phyloP scores from a whole-genome alignment of 1,140 invertebrate genomes.

The Drosophila parabipectinata region DNA sequence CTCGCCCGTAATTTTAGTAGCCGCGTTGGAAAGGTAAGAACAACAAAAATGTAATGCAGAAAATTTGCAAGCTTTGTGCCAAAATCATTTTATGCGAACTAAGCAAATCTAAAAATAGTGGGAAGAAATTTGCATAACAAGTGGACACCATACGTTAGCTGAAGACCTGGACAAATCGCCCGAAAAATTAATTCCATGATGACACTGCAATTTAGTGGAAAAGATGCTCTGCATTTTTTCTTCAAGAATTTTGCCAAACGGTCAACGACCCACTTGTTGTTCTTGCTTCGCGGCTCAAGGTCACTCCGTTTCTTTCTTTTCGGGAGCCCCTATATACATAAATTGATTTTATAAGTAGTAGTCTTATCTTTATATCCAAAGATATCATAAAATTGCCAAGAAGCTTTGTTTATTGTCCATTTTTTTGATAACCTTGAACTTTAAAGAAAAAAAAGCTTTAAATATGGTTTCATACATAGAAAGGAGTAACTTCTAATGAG shows the following conservation, averaged over 20 bases:
- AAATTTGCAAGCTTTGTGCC: neutral
- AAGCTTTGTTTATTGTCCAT: neutral
- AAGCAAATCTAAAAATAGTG: slow-evolving; percentile 64
- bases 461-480: too few species aligned
- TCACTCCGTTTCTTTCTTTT: slow-evolving; percentile 22
- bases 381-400: neutral
- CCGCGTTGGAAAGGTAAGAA: slow-evolving; percentile 50
- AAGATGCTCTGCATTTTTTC: neutral
- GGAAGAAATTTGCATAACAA: slow-evolving; percentile 53
- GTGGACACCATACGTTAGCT: neutral
- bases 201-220: neutral
- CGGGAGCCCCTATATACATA: neutral
- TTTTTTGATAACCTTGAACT: neutral
- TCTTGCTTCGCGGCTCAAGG: slow-evolving; percentile 50
- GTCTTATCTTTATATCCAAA: neutral
- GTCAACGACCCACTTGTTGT: slow-evolving; percentile 68
- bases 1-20: slow-evolving; percentile 39
- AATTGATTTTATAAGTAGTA: neutral
- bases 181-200: neutral
- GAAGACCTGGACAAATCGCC: neutral
- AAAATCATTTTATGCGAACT: slow-evolving; percentile 23
- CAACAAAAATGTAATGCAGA: neutral
- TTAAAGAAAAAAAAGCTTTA: neutral
- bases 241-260: neutral
- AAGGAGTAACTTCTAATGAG: too few species aligned